phyloP scores from a whole-genome alignment of 2,113 vertebrate species.

The Terrapene triunguis region DNA sequence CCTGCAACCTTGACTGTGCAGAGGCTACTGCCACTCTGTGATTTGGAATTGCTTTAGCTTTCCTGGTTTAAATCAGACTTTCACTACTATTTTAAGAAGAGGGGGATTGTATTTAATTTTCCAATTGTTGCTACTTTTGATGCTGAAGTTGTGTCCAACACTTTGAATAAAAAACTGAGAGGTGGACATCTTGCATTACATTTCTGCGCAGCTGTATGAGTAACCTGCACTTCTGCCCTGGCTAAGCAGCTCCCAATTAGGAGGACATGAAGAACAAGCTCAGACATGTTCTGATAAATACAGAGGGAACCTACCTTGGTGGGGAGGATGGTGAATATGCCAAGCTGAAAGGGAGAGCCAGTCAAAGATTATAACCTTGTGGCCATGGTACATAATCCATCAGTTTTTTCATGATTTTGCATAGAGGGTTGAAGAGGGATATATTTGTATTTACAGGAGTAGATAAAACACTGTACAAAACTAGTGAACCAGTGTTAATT shows the following conservation, averaged over 20 bases:
- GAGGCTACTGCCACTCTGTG: fast-evolving
- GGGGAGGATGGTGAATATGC: neutral
- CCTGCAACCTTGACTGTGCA: neutral
- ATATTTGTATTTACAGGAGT: neutral
- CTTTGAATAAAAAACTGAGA: neutral
- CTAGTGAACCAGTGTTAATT: conserved; percentile 34
- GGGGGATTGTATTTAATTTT: neutral
- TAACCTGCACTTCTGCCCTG: neutral
- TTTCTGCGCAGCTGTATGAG: neutral
- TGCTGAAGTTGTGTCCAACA: neutral
- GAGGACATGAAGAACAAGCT: neutral
- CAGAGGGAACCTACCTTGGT: neutral
- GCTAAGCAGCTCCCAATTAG: neutral
- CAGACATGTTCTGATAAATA: conserved; percentile 23
- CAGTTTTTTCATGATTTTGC: neutral
- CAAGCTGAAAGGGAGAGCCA: neutral
- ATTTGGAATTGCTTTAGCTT: neutral
- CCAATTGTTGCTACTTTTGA: neutral
- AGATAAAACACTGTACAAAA: conserved; percentile 12
- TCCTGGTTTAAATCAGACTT: neutral
- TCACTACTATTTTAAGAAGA: neutral
- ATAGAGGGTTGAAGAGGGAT: neutral
- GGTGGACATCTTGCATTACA: neutral
- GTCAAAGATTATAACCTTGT: neutral
- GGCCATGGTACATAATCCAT: neutral